phyloP scores from a whole-genome alignment of 2,888 invertebrate genomes.

The Polydrusus cervinus region DNA sequence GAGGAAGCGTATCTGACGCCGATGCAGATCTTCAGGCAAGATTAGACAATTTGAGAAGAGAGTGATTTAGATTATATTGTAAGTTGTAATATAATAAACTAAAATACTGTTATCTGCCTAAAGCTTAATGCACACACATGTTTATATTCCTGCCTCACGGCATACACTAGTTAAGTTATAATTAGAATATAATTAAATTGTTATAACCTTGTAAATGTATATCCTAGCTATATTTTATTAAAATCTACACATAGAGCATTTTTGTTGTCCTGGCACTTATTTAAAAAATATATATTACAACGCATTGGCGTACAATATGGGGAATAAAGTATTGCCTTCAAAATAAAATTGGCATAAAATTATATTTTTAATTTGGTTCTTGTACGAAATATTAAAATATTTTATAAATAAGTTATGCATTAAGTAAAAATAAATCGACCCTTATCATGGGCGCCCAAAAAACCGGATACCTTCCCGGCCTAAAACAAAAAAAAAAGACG shows the following conservation, averaged over 20 bases:
- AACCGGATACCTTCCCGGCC: too few species aligned
- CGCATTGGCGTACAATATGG: too few species aligned
- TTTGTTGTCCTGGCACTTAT: neutral
- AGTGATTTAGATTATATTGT: constrained; percentile 72
- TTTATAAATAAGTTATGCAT: too few species aligned
- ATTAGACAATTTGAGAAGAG: constrained; percentile 93
- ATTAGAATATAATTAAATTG: neutral
- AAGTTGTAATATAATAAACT: constrained; percentile 10
- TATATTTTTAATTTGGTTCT: too few species aligned
- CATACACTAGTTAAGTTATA: constrained; percentile 11
- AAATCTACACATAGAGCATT: neutral
- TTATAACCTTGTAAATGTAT: neutral
- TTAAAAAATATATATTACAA: too few species aligned
- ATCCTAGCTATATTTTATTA: constrained; percentile 1
- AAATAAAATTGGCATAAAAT: too few species aligned
- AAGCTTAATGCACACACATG: constrained; percentile 22
- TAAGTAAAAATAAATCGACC: too few species aligned
- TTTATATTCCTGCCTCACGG: neutral
- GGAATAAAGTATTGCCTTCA: too few species aligned
- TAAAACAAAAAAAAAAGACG: too few species aligned
- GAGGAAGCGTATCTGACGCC: constrained; percentile 81
- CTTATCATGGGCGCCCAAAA: too few species aligned
- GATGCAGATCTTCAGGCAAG: constrained; percentile 98
- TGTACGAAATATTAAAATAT: too few species aligned
- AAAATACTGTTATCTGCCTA: constrained; percentile 14